Evolutionary conservation across 2,797 vertebrate species (phyloP).

Genomic region (Pteronotus mesoamericanus): DNA sequence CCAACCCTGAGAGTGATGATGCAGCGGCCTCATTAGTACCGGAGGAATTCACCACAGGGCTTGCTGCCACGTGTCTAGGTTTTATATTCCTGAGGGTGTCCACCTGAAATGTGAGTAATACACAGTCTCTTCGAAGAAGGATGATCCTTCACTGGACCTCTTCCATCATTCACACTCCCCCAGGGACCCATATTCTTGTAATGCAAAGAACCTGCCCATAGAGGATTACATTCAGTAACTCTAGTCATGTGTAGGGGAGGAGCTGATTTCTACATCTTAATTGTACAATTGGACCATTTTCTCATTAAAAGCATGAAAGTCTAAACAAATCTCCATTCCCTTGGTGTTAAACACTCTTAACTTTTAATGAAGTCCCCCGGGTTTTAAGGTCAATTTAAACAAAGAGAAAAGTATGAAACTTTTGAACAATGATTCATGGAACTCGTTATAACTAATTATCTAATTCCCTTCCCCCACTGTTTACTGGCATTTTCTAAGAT

Average conservation of each 20-base stretch:
- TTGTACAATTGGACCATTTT: conserved; percentile 3
- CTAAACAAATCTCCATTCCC: conserved; percentile 31
- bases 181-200: neutral
- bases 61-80: neutral
- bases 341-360: conserved; percentile 10
- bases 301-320: conserved; percentile 40
- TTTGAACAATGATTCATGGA: conserved; percentile 13
- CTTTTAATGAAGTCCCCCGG: conserved; percentile 52
- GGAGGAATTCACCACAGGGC: neutral
- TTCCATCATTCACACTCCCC: neutral
- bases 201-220: neutral
- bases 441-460: conserved; percentile 21
- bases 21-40: neutral
- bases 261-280: conserved; percentile 14
- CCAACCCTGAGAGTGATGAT: neutral
- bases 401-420: conserved; percentile 44
- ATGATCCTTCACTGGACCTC: neutral
- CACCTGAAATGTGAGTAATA: neutral
- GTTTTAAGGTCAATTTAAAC: conserved; percentile 47
- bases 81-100: neutral
- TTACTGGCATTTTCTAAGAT: neutral
- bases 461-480: accelerated
- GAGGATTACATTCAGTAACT: neutral
- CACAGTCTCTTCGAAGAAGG: neutral
- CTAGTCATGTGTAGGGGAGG: neutral